These are phyloP conservation scores for Phodopus roborovskii DNA, from an alignment of 2,113 vertebrate genomes.

Conservation along the genomic window DNA sequence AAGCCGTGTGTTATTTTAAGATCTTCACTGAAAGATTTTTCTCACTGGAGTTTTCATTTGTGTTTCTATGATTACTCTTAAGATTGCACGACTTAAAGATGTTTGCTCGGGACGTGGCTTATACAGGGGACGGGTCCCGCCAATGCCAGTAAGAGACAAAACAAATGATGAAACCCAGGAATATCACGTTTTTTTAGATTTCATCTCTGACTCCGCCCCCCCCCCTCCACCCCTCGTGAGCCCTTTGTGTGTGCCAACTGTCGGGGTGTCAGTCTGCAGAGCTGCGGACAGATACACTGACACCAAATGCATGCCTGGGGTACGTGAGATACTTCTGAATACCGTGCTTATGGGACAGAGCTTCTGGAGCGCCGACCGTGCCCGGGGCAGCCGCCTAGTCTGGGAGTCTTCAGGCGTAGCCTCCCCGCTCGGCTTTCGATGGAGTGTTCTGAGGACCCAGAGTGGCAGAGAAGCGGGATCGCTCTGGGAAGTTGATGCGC, in stretches of 20 bases:
- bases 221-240: background rate
- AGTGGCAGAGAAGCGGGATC: background rate
- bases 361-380: rapidly evolving
- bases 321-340: background rate
- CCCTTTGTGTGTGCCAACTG: conserved; percentile 53
- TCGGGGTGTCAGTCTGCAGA: background rate
- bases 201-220: conserved; percentile 31
- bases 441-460: conserved; percentile 40
- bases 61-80: background rate
- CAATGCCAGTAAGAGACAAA: background rate
- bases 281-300: background rate
- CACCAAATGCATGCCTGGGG: background rate
- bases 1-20: conserved; percentile 16
- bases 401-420: background rate
- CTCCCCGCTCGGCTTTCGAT: conserved; percentile 60
- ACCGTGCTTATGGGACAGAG: background rate
- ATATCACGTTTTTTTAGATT: background rate
- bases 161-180: conserved; percentile 31
- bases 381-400: background rate
- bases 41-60: background rate
- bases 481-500: background rate
- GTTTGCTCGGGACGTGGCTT: background rate
- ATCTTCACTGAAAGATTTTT: conserved; percentile 28
- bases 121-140: background rate
- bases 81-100: conserved; percentile 34